Evolutionary conservation across 2,888 invertebrate species (phyloP), one percentile per base, ranked within the genome.

Genomic region (Colostygia pectinataria): DNA sequence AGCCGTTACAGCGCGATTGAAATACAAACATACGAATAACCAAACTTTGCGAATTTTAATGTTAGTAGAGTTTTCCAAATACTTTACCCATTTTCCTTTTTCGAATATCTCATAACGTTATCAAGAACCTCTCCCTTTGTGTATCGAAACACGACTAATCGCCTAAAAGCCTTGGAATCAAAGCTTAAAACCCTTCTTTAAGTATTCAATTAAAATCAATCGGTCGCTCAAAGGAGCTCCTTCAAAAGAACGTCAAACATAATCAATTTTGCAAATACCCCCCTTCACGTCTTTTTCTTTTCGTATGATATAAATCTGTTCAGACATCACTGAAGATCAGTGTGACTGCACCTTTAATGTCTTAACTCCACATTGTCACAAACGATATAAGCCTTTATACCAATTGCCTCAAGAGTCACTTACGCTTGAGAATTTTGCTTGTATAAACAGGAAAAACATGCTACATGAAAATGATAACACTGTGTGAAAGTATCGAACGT

Each of bases 221-320:
- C 78, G 72, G 74, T 78, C 76, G 55, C 41, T 61, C 54, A 77
- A 77, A 78, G 77, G 65, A 71, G 66, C 71, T 59, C 56, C 54
- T 72, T 83, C 83, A 85, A 88, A 88, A 79, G 78, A 71, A 82
- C 83, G 80, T 78, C 77, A 83, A 83, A 84, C 75, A 76, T 89
- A 86, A 89, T 89, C 88, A 89, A 88, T 89, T 88, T 87, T 80
- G 82, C 84, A 88, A 86, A 89, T 87, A 87, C 62, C 73, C 72
- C 73, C 66, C 72, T 66, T 62, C 55, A 64, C 62, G 64, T 69
- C 80, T 80, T 83, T 83, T 84, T 80, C 76, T 80, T 82, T 79
- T 74, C 68, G 58, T 68, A 68, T 72, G 71, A 77, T 82, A 83
- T 80, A 83, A 83, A 83, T 84, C 78, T 78, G 68, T 74, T 66